A percentile compares a stretch with the other conserved stretches of the same genome.
Conservation (phyloP, 1,140 invertebrate species). For the Euborellia annulipes region DNA sequence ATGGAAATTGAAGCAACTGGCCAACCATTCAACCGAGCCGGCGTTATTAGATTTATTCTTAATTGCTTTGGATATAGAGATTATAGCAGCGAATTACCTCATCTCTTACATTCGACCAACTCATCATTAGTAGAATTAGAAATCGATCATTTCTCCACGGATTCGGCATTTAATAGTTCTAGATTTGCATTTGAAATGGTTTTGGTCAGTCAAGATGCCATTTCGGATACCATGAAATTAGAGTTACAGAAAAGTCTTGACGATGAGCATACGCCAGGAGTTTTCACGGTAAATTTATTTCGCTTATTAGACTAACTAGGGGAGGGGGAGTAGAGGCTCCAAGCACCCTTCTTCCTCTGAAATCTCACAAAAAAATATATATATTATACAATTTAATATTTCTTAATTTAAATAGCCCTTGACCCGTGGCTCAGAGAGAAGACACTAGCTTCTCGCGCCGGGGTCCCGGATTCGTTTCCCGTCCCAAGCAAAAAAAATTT, state of each 20-base stretch:
- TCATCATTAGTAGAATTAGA: conserved; percentile 42
- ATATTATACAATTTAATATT: too few relatives aligned
- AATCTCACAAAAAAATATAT: too few relatives aligned
- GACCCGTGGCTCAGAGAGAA: too few relatives aligned
- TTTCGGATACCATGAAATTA: conserved; percentile 24
- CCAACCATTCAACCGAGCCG: neutral
- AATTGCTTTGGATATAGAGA: conserved; percentile 33
- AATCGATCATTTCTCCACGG: conserved; percentile 34
- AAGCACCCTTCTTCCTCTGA: too few relatives aligned
- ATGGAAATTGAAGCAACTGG: conserved; percentile 28
- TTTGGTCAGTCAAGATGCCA: conserved; percentile 29
- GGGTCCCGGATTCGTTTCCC: too few relatives aligned
- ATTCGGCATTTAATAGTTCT: conserved; percentile 29
- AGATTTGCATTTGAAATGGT: conserved; percentile 41
- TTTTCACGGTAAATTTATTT: conserved; percentile 50
- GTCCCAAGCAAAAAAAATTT: too few relatives aligned
- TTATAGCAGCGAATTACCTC: conserved; percentile 35
- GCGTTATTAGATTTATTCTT: conserved; percentile 25
- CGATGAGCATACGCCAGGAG: conserved; percentile 54
- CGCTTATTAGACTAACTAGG: too few relatives aligned
- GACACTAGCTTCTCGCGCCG: too few relatives aligned
- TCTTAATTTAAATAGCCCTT: too few relatives aligned
- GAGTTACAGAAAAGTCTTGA: conserved; percentile 41
- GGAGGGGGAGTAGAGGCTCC: too few relatives aligned
- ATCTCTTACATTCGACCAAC: conserved; percentile 44